Conservation (phyloP, 2,113 vertebrate species). For the Nycticryphes semicollaris region DNA sequence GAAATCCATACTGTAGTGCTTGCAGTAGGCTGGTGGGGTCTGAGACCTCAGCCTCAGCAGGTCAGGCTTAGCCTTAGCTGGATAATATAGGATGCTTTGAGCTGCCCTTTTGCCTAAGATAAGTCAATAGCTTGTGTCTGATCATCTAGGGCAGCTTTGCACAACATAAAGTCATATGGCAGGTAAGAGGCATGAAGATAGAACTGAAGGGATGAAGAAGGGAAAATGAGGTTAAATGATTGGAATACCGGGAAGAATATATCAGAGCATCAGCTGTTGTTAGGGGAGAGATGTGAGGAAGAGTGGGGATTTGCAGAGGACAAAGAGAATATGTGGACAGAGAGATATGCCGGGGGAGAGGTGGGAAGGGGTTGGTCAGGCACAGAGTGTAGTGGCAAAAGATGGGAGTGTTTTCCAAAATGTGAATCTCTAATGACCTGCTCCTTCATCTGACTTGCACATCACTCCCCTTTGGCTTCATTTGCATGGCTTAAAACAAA, state of each 20-base stretch:
- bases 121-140: background rate
- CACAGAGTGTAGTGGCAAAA: background rate
- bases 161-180: background rate
- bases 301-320: background rate
- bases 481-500: background rate
- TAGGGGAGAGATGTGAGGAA: background rate
- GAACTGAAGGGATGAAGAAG: background rate
- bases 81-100: background rate
- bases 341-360: background rate
- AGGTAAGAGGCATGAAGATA: background rate
- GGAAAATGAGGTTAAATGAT: background rate
- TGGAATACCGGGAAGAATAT: background rate
- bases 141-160: background rate
- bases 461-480: background rate
- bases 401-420: background rate
- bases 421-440: background rate
- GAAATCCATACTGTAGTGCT: background rate
- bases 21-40: background rate
- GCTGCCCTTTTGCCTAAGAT: background rate
- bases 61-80: background rate
- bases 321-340: background rate
- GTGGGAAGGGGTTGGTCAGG: background rate
- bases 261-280: background rate
- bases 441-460: background rate
- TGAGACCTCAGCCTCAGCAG: background rate